A percentile compares a stretch with the other conserved stretches of the same genome.
phyloP scores from a whole-genome alignment of 2,888 invertebrate species.

The Cephus runcator region DNA sequence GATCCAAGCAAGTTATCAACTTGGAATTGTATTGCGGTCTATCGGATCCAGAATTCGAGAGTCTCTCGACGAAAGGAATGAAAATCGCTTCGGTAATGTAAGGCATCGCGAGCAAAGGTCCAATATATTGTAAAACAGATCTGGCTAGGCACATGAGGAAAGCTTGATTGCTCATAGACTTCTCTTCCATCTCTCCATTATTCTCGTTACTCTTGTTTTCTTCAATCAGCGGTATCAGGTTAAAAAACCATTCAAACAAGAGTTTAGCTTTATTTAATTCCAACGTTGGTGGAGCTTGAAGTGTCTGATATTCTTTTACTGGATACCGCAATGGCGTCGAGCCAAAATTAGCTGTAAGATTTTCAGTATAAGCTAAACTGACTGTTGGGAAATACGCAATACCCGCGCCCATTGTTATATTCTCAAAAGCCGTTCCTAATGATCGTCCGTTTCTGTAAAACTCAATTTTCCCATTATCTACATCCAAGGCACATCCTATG shows the following conservation, averaged over 20 bases:
- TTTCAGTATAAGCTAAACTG: constrained; percentile 81
- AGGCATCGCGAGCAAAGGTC: constrained; percentile 71
- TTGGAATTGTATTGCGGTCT: constrained; percentile 28
- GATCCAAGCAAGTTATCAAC: constrained; percentile 67
- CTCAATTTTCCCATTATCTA: constrained; percentile 77
- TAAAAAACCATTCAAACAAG: constrained; percentile 67
- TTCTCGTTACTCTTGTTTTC: constrained; percentile 4
- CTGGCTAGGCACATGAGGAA: constrained; percentile 56
- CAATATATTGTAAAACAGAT: constrained; percentile 71
- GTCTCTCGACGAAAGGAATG: constrained; percentile 67
- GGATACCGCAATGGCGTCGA: constrained; percentile 76
- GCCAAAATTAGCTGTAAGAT: constrained; percentile 83
- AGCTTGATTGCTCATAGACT: constrained; percentile 46
- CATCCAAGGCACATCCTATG: constrained; percentile 77
- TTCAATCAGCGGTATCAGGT: constrained; percentile 39
- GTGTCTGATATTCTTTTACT: constrained; percentile 73
- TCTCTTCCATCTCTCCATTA: constrained; percentile 26
- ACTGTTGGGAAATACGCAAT: constrained; percentile 85
- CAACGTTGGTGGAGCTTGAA: constrained; percentile 68
- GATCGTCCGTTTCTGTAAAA: constrained; percentile 82
- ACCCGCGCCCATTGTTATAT: constrained; percentile 77
- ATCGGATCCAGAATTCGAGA: constrained; percentile 32
- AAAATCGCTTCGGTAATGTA: constrained; percentile 79
- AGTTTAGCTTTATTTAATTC: constrained; percentile 59
- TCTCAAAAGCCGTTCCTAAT: constrained; percentile 79